A percentile compares a stretch with the other conserved stretches of the same genome.
Evolutionary conservation across 2,888 invertebrate genomes (phyloP).

Genomic region (Sarcophaga carnaria): DNA sequence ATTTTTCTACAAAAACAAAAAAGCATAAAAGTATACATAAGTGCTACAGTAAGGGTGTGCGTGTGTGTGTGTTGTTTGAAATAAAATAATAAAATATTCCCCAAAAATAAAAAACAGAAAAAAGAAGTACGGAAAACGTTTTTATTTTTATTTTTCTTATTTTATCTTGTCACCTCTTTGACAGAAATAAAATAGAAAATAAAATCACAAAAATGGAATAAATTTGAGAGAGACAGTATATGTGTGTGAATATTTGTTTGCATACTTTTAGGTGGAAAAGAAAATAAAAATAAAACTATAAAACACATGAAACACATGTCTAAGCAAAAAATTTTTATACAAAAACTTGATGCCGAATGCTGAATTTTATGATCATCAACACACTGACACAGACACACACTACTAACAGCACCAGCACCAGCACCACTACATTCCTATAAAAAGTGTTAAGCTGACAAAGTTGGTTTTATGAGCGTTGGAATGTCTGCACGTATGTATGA

Average conservation of each 20-base stretch:
- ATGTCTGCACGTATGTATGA: not conserved
- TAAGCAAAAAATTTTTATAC: slow-evolving; percentile 50
- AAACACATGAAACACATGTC: slow-evolving; percentile 38
- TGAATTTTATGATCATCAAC: slow-evolving; percentile 39
- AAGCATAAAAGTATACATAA: not conserved
- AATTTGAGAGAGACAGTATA: not conserved
- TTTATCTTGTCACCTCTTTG: slow-evolving; percentile 63
- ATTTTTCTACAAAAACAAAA: not conserved
- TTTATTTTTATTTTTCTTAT: slow-evolving; percentile 19
- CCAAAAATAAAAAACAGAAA: not conserved
- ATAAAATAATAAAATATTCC: slow-evolving; percentile 23
- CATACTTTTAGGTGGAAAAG: slow-evolving; percentile 25
- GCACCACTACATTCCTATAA: not conserved
- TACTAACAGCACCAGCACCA: not conserved
- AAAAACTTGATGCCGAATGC: slow-evolving; percentile 21
- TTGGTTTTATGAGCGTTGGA: slow-evolving; percentile 31
- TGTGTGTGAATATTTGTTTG: not conserved
- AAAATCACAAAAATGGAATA: slow-evolving; percentile 5
- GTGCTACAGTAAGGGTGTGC: not conserved
- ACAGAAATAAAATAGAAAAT: slow-evolving; percentile 37
- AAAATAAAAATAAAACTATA: slow-evolving; percentile 10
- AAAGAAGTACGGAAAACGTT: slow-evolving; percentile 27
- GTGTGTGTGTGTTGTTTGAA: not conserved
- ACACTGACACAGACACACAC: not conserved
- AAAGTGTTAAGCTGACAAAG: slow-evolving; percentile 59